Conservation (phyloP, 2,113 vertebrate genomes). For the Vulpes vulpes region DNA sequence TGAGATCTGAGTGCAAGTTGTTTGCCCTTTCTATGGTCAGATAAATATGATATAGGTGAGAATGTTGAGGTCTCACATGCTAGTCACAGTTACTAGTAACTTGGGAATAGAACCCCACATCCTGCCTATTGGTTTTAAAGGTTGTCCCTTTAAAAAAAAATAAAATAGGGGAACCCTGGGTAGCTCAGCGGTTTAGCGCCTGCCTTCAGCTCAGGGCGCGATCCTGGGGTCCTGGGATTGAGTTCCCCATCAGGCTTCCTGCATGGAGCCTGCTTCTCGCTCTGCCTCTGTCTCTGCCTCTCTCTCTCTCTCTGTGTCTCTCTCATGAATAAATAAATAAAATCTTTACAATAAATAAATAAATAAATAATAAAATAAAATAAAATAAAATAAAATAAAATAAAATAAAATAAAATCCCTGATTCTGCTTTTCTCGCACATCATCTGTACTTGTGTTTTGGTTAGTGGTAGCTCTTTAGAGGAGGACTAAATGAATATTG, state of each 20-base stretch:
- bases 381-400: too few species aligned
- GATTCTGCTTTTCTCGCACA: background rate
- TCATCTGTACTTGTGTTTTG: slow-evolving; percentile 2
- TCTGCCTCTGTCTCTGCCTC: too few species aligned
- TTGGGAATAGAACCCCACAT: background rate
- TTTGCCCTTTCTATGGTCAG: background rate
- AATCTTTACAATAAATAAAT: too few species aligned
- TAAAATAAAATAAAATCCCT: background rate
- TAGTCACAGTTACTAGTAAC: background rate
- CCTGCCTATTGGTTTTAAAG: background rate
- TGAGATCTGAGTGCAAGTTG: background rate
- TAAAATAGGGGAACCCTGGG: too few species aligned
- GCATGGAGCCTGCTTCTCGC: too few species aligned
- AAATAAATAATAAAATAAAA: too few species aligned
- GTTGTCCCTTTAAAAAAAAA: background rate
- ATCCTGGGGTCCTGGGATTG: too few species aligned
- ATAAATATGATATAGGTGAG: background rate
- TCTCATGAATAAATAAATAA: too few species aligned
- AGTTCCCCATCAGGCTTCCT: too few species aligned
- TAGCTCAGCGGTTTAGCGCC: too few species aligned
- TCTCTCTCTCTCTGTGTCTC: too few species aligned
- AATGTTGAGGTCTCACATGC: background rate
- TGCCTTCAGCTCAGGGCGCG: too few species aligned
- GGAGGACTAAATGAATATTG: background rate
- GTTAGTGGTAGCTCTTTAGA: background rate